These are phyloP conservation scores for Hyperoodon ampullatus DNA, from an alignment of 2,113 vertebrate species.

Conservation along the genomic window DNA sequence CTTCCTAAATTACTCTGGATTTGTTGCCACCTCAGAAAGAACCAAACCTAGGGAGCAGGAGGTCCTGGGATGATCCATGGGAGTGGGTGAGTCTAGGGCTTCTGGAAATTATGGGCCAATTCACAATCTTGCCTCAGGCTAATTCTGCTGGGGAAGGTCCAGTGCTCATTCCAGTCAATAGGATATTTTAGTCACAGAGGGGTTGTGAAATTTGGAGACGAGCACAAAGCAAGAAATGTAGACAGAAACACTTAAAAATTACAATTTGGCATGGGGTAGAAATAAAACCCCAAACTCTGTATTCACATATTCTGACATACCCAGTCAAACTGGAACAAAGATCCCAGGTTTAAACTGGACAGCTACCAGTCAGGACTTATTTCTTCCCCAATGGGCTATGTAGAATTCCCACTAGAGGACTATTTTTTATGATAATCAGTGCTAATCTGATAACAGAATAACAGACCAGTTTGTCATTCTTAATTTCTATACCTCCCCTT, in stretches of 20 bases:
- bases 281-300: slow-evolving; percentile 38
- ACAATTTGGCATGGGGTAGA: background rate
- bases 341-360: slow-evolving; percentile 37
- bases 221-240: slow-evolving; percentile 35
- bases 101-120: background rate
- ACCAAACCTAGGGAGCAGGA: background rate
- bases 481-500: slow-evolving; percentile 59
- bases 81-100: background rate
- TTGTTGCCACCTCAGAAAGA: background rate
- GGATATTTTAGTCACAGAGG: slow-evolving; percentile 45
- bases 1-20: background rate
- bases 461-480: slow-evolving; percentile 65
- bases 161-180: slow-evolving; percentile 17
- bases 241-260: slow-evolving; percentile 49
- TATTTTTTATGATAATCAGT: slow-evolving; percentile 38
- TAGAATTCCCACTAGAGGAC: background rate
- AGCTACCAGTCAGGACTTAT: background rate
- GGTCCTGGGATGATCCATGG: background rate
- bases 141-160: background rate
- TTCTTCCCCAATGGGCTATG: slow-evolving; percentile 9
- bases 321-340: background rate
- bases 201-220: slow-evolving; percentile 50
- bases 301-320: slow-evolving; percentile 25
- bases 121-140: background rate
- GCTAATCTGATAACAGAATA: slow-evolving; percentile 65